Conservation (phyloP, 2,888 invertebrate genomes). For the Calliopum simillimum region DNA sequence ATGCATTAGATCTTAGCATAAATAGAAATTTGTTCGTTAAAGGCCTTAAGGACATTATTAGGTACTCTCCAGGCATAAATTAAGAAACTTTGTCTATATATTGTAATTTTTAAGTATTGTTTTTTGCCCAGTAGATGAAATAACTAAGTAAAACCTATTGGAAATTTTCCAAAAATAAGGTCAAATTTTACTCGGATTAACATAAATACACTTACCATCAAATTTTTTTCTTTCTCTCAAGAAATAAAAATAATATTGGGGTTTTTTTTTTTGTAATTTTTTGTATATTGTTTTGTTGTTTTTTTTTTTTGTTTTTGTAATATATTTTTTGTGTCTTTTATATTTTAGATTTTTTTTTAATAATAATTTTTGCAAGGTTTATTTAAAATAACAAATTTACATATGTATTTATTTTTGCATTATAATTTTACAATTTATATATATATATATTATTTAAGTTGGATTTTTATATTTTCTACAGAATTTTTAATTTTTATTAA, state of each 20-base stretch:
- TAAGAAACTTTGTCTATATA: too few species aligned
- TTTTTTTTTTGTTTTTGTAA: slow-evolving; percentile 42
- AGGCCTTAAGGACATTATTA: too few species aligned
- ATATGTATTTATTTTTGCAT: slow-evolving; percentile 38
- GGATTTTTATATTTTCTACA: slow-evolving; percentile 16
- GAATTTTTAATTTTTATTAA: slow-evolving; percentile 25
- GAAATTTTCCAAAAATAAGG: too few species aligned
- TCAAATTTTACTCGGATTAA: background rate
- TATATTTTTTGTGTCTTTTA: slow-evolving; percentile 36
- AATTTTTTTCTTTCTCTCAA: background rate
- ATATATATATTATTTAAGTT: slow-evolving; percentile 9
- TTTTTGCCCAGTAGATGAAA: too few species aligned
- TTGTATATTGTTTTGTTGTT: slow-evolving; percentile 40
- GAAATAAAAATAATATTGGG: slow-evolving; percentile 13
- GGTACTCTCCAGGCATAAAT: too few species aligned
- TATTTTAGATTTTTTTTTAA: slow-evolving; percentile 35
- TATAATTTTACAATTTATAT: slow-evolving; percentile 22
- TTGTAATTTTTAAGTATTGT: too few species aligned
- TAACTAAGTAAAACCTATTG: too few species aligned
- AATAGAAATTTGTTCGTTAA: too few species aligned
- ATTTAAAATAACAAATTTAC: slow-evolving; percentile 53
- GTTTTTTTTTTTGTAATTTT: slow-evolving; percentile 26
- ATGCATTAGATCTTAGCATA: too few species aligned
- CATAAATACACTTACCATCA: background rate
- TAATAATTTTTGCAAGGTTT: slow-evolving; percentile 44